These are phyloP conservation scores for Sarotherodon lohbergeri DNA, from an alignment of 2,113 vertebrate genomes.

Conservation along the genomic window DNA sequence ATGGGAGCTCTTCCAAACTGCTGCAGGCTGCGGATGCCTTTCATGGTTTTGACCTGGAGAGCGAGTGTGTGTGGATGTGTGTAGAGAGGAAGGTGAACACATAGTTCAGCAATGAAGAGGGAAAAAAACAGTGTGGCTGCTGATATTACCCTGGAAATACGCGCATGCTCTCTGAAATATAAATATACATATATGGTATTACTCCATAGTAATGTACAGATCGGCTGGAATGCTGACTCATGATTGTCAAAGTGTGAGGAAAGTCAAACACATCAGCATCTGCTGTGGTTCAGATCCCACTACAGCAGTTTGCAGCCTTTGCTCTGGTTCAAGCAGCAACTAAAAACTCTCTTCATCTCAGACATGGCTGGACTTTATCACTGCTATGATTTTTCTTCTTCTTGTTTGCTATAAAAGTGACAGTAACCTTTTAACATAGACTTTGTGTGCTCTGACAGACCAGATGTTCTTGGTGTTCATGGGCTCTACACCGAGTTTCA, in stretches of 20 bases:
- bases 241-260: not conserved
- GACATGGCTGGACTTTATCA: not conserved
- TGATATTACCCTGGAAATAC: not conserved
- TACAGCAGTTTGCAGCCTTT: not conserved
- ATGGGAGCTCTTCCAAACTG: not conserved
- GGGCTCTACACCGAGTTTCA: not conserved
- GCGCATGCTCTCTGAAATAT: accelerated
- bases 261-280: slow-evolving; percentile 18
- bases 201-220: not conserved
- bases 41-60: slow-evolving; percentile 6
- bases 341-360: not conserved
- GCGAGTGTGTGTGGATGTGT: not conserved
- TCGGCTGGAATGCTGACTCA: not conserved
- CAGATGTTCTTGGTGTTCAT: not conserved
- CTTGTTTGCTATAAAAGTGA: not conserved
- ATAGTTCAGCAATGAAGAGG: not conserved
- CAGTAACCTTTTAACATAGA: not conserved
- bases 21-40: slow-evolving; percentile 26
- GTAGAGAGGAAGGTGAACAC: not conserved
- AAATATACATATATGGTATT: not conserved
- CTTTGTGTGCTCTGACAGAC: not conserved
- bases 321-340: not conserved
- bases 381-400: not conserved
- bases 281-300: not conserved
- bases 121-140: not conserved